phyloP scores from a whole-genome alignment of 1,140 invertebrate genomes.

The Acromyrmex heyeri region DNA sequence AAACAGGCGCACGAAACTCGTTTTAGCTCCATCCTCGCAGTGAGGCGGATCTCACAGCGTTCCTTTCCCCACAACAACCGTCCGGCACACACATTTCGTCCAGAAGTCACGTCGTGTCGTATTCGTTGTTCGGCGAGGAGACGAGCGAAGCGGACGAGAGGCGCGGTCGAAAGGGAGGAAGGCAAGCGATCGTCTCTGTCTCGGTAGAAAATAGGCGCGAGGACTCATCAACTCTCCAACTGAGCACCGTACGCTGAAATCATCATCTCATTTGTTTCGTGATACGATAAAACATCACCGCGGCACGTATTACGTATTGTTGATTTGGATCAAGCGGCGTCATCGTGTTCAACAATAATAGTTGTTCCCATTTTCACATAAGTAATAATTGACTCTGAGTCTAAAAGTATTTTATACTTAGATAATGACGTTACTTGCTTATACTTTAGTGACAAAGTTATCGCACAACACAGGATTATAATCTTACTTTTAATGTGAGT shows the following conservation, averaged over 20 bases:
- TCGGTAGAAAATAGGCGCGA: conserved; percentile 31
- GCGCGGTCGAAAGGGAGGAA: conserved; percentile 6
- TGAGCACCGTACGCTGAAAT: conserved; percentile 29
- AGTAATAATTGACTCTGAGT: too few relatives aligned
- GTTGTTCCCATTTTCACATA: too few relatives aligned
- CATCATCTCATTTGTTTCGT: not conserved
- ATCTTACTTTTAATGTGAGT: too few relatives aligned
- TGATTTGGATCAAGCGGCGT: not conserved
- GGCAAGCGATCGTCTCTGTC: conserved; percentile 5
- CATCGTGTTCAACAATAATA: too few relatives aligned
- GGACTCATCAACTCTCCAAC: not conserved
- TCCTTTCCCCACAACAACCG: conserved; percentile 55
- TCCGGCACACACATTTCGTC: conserved; percentile 57
- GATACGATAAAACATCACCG: not conserved
- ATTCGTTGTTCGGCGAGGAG: conserved; percentile 48
- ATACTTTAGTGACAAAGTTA: too few relatives aligned
- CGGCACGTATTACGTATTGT: conserved; percentile 9
- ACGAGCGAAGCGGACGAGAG: conserved; percentile 20
- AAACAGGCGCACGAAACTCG: conserved; percentile 62
- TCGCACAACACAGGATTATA: too few relatives aligned
- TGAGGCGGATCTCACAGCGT: conserved; percentile 59
- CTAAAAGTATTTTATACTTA: too few relatives aligned
- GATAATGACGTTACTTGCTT: too few relatives aligned
- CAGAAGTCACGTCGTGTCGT: conserved; percentile 62
- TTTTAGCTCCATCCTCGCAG: conserved; percentile 60